phyloP scores from a whole-genome alignment of 2,113 vertebrate genomes.

The Irena cyanogastra region DNA sequence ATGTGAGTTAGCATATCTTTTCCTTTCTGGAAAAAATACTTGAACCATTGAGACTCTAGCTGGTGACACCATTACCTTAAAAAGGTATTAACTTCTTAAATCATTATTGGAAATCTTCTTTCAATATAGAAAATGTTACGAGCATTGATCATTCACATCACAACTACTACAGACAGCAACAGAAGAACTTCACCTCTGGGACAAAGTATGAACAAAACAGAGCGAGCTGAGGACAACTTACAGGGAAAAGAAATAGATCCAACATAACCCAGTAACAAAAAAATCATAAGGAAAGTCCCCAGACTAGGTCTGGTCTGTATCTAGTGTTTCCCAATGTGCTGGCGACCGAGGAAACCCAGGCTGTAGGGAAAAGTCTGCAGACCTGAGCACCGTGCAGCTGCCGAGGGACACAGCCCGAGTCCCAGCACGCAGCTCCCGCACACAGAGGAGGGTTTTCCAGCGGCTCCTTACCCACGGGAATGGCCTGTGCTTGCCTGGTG shows the following conservation, averaged over 20 bases:
- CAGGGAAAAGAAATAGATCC: neutral
- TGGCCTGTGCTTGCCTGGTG: slow-evolving; percentile 65
- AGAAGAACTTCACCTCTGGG: neutral
- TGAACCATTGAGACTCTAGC: neutral
- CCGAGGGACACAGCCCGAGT: rapidly evolving
- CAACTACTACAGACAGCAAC: neutral
- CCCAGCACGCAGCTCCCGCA: neutral
- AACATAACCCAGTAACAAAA: neutral
- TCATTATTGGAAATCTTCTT: rapidly evolving
- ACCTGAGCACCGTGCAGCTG: neutral
- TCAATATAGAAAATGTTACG: rapidly evolving
- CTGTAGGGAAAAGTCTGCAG: neutral
- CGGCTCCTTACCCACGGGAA: slow-evolving; percentile 77
- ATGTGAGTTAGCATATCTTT: neutral
- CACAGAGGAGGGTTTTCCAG: neutral
- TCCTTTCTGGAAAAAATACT: neutral
- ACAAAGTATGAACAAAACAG: neutral
- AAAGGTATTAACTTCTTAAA: neutral
- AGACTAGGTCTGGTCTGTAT: neutral
- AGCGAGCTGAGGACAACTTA: rapidly evolving
- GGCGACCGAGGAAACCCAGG: too few species aligned
- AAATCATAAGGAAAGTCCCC: rapidly evolving
- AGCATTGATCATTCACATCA: neutral
- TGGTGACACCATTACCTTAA: neutral
- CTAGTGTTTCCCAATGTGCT: too few species aligned